Conservation (phyloP, 2,888 invertebrate species). For the Euplagia quadripunctaria region DNA sequence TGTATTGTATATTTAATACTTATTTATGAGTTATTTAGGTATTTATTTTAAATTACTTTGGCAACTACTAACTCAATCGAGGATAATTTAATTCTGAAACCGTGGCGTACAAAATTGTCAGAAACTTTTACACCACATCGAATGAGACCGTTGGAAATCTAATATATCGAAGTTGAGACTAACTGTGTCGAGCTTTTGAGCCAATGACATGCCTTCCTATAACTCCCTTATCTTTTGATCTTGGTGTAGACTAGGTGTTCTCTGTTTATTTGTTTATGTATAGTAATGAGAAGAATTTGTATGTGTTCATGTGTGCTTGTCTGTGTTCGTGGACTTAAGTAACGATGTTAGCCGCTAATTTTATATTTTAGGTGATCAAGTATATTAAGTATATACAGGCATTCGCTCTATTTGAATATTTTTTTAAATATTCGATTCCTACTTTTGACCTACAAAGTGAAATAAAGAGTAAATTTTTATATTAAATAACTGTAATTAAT, state of each 20-base stretch:
- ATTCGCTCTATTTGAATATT: not conserved
- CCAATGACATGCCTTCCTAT: not conserved
- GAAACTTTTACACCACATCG: not conserved
- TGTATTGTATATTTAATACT: too few relatives aligned
- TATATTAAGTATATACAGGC: not conserved
- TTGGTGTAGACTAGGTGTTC: too few relatives aligned
- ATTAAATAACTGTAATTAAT: not conserved
- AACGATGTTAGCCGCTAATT: not conserved
- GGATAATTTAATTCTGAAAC: not conserved
- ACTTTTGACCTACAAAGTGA: not conserved
- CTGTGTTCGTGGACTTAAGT: not conserved
- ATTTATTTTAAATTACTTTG: too few relatives aligned
- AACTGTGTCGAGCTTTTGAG: not conserved
- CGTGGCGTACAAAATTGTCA: not conserved
- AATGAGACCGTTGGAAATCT: not conserved
- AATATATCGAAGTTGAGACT: too few relatives aligned
- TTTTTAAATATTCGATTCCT: not conserved
- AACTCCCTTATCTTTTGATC: too few relatives aligned
- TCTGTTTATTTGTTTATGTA: not conserved
- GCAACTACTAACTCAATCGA: not conserved
- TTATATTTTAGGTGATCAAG: not conserved
- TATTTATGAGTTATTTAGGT: not conserved
- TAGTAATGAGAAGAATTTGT: not conserved
- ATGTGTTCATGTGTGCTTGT: not conserved
- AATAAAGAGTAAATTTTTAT: not conserved